phyloP scores from a whole-genome alignment of 2,888 invertebrate genomes.

The Noctua pronuba region DNA sequence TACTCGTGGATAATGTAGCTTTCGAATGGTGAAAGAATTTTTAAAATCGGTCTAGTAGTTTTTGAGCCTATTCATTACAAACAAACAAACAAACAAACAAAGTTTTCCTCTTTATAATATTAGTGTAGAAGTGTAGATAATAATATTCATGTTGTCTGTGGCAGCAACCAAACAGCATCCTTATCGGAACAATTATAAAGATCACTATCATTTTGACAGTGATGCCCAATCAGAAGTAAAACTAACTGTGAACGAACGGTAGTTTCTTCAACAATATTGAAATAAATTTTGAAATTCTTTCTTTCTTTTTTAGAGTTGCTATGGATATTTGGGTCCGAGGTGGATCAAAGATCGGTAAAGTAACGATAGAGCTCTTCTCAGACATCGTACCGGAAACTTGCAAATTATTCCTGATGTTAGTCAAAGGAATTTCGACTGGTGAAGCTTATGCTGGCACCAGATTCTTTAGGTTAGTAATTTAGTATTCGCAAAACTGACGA shows the following conservation, averaged over 20 bases:
- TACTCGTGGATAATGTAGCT: no score
- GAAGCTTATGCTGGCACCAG: slow-evolving; percentile 83
- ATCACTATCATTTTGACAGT: not conserved
- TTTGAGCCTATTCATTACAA: no score
- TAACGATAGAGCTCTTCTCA: slow-evolving; percentile 82
- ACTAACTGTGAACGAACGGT: not conserved
- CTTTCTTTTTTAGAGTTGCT: no score
- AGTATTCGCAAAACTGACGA: not conserved
- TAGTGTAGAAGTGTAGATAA: no score
- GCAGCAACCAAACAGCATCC: not conserved
- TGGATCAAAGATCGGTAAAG: slow-evolving; percentile 85
- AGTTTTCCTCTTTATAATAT: no score
- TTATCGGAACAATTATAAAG: not conserved
- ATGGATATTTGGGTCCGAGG: slow-evolving; percentile 84
- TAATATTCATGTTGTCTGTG: no score
- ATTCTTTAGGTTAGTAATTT: slow-evolving; percentile 79
- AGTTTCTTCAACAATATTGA: not conserved
- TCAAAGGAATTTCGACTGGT: slow-evolving; percentile 80
- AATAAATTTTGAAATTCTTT: not conserved
- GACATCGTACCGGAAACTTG: slow-evolving; percentile 85
- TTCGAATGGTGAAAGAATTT: no score
- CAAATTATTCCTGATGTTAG: slow-evolving; percentile 79
- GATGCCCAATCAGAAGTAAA: not conserved
- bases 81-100: no score
- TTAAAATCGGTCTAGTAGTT: no score